Percentiles rank a stretch among this genome's conserved stretches.
phyloP scores from a whole-genome alignment of 2,113 vertebrate species.

The Menidia beryllina region DNA sequence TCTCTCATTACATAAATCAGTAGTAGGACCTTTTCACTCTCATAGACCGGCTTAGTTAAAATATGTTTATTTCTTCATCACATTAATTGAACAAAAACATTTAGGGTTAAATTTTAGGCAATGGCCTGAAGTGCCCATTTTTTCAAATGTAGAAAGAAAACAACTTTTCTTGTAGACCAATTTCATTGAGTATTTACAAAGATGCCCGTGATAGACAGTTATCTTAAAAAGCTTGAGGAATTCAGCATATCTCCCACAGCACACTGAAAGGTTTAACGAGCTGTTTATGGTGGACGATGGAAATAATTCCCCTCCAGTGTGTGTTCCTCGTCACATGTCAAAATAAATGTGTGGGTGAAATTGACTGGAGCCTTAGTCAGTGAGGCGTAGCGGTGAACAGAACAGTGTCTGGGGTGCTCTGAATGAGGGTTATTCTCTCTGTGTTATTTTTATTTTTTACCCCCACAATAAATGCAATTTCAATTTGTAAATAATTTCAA shows the following conservation, averaged over 20 bases:
- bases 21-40: background rate
- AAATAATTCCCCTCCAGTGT: slow-evolving; percentile 63
- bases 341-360: slow-evolving; percentile 71
- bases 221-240: slow-evolving; percentile 31
- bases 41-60: no score
- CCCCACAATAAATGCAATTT: slow-evolving; percentile 20
- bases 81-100: background rate
- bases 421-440: slow-evolving; percentile 43
- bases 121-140: no score
- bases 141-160: background rate
- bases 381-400: slow-evolving; percentile 61
- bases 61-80: no score
- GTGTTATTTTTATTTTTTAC: background rate
- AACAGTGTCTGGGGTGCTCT: slow-evolving; percentile 35
- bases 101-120: no score
- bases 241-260: slow-evolving; percentile 19
- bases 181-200: slow-evolving; percentile 3
- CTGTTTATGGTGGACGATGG: slow-evolving; percentile 48
- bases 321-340: slow-evolving; percentile 72
- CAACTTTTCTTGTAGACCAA: background rate
- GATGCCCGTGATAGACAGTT: slow-evolving; percentile 16
- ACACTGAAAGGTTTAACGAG: slow-evolving; percentile 45
- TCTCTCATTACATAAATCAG: slow-evolving; percentile 6
- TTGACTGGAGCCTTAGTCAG: slow-evolving; percentile 66
- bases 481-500: slow-evolving; percentile 43